A percentile compares a stretch with the other conserved stretches of the same genome.
Evolutionary conservation across 2,888 invertebrate species (phyloP).

Genomic region (Lissonota sp.): DNA sequence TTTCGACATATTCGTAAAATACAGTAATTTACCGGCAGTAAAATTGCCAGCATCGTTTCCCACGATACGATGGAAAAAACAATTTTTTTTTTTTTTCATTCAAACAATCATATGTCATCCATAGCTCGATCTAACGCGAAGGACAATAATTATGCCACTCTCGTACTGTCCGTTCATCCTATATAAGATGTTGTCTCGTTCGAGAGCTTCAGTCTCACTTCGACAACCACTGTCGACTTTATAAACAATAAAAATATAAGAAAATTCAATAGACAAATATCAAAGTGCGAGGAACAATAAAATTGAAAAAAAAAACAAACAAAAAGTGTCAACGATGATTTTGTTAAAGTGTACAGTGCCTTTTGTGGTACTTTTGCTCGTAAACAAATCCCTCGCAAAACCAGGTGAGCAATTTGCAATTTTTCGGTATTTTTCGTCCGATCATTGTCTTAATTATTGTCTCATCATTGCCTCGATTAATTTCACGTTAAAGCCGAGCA

Average conservation of each 20-base stretch:
- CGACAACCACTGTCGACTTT: constrained; percentile 61
- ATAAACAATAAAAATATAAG: constrained; percentile 14
- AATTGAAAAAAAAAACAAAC: constrained; percentile 11
- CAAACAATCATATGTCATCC: no score
- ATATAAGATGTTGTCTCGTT: constrained; percentile 80
- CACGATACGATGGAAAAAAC: no score
- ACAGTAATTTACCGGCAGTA: no score
- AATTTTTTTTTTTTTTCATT: no score
- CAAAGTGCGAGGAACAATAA: constrained; percentile 35
- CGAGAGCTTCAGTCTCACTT: constrained; percentile 77
- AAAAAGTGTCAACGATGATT: constrained; percentile 69
- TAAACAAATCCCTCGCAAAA: constrained; percentile 68
- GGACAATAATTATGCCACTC: constrained; percentile 74
- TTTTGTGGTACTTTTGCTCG: constrained; percentile 73
- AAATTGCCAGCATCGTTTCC: no score
- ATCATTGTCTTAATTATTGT: constrained; percentile 11
- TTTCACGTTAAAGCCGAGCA: no score
- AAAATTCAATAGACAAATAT: constrained; percentile 17
- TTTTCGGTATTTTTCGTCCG: neutral
- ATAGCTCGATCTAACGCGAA: constrained; percentile 29
- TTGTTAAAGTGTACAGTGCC: constrained; percentile 75
- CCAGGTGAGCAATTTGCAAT: constrained; percentile 73
- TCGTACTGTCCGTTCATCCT: constrained; percentile 69
- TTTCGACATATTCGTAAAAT: no score
- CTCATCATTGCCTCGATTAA: no score